Evolutionary conservation across 2,888 invertebrate species (phyloP).

Genomic region (Chydorus sphaericus): DNA sequence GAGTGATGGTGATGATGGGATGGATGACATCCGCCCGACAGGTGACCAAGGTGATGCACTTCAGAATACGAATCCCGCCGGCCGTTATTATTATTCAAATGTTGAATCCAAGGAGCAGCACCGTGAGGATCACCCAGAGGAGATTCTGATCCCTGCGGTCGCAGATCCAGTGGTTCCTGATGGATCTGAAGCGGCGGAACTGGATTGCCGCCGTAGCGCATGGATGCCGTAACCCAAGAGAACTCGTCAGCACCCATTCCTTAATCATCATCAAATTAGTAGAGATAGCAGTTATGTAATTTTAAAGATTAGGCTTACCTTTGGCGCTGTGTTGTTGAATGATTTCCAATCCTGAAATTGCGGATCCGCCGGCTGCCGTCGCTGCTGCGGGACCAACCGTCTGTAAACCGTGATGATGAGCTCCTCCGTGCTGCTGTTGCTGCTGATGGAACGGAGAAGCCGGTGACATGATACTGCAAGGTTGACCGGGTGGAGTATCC

Average conservation of each 20-base stretch:
- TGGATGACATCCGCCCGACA: constrained; percentile 14
- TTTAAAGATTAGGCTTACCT: not conserved
- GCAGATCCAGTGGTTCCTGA: constrained; percentile 58
- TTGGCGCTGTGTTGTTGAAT: constrained; percentile 9
- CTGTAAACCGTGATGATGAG: constrained; percentile 23
- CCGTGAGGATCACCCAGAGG: constrained; percentile 51
- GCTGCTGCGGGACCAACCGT: not conserved
- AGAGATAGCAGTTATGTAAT: too few relatives aligned
- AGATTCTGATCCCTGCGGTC: constrained; percentile 49
- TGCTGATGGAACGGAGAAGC: constrained; percentile 34
- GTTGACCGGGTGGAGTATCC: constrained; percentile 55
- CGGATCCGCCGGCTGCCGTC: not conserved
- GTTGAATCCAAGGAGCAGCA: constrained; percentile 44
- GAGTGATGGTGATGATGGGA: constrained; percentile 15
- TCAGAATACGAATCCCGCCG: constrained; percentile 3
- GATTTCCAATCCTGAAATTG: not conserved
- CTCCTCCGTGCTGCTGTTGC: constrained; percentile 34
- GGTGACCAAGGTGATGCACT: constrained; percentile 4
- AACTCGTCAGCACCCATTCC: constrained; percentile 4
- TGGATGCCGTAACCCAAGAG: constrained; percentile 6
- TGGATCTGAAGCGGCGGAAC: not conserved
- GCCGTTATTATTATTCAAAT: constrained; percentile 24
- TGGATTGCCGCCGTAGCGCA: constrained; percentile 4
- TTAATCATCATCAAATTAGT: too few relatives aligned
- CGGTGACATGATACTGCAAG: constrained; percentile 28